Evolutionary conservation across 1,140 invertebrate genomes (phyloP).

Genomic region (Cyclina sinensis): DNA sequence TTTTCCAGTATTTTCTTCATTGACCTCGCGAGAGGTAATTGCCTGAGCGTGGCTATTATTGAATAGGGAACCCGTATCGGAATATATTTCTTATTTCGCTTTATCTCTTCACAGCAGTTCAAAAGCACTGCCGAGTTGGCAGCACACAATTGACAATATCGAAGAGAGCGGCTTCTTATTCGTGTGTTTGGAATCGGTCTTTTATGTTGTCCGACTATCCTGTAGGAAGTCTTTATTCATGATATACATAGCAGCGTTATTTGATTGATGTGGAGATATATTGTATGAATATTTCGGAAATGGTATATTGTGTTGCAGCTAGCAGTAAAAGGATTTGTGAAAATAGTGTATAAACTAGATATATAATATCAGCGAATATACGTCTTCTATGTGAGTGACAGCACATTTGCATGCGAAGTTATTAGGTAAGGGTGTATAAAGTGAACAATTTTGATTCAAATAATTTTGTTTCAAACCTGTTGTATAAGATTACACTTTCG

Average conservation of each 20-base stretch:
- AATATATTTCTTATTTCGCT: background rate
- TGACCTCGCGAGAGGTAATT: background rate
- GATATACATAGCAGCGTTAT: background rate
- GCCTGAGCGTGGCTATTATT: background rate
- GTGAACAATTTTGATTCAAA: no score
- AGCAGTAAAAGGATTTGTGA: no score
- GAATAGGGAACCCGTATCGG: background rate
- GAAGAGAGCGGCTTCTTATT: background rate
- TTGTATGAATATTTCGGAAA: background rate
- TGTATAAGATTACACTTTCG: no score
- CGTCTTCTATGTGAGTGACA: no score
- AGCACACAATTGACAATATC: background rate
- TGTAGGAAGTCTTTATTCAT: constrained; percentile 6
- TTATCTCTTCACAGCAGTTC: background rate
- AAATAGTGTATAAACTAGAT: no score
- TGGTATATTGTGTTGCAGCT: background rate
- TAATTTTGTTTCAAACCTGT: no score
- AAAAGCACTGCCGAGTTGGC: background rate
- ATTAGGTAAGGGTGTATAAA: no score
- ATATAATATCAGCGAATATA: no score
- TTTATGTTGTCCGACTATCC: background rate
- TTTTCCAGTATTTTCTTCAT: background rate
- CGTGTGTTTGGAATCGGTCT: background rate
- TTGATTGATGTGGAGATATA: background rate
- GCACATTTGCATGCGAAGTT: no score